A percentile compares a stretch with the other conserved stretches of the same genome.
These are phyloP conservation scores for Pungitius pungitius DNA, from an alignment of 2,113 vertebrate species.

Conservation along the genomic window DNA sequence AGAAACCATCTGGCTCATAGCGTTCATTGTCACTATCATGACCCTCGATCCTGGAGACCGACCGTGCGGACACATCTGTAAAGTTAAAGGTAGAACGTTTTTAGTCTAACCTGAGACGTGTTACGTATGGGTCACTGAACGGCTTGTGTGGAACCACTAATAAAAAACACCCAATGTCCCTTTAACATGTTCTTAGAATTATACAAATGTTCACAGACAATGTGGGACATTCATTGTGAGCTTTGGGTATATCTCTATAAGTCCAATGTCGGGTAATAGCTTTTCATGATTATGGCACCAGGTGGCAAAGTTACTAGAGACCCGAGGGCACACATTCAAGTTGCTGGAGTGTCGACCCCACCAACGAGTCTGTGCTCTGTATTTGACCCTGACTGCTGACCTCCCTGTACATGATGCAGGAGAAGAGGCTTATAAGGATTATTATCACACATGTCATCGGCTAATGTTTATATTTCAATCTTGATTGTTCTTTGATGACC, in stretches of 20 bases:
- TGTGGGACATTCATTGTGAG: background rate
- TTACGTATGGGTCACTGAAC: background rate
- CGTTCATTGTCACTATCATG: slow-evolving; percentile 19
- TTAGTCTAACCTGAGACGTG: background rate
- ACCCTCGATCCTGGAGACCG: background rate
- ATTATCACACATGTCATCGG: background rate
- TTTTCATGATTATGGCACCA: slow-evolving; percentile 1
- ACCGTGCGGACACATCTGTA: slow-evolving; percentile 49
- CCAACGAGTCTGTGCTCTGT: background rate
- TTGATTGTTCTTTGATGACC: background rate
- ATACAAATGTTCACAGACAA: background rate
- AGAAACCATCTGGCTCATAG: slow-evolving; percentile 1
- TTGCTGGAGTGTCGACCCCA: background rate
- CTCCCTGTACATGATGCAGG: background rate
- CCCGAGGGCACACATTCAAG: background rate
- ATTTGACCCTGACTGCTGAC: slow-evolving; percentile 24
- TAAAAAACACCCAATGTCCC: slow-evolving; percentile 30
- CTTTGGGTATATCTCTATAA: background rate
- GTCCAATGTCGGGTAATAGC: background rate
- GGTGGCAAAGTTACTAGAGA: slow-evolving; percentile 33
- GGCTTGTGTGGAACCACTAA: slow-evolving; percentile 15
- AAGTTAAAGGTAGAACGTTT: slow-evolving; percentile 25
- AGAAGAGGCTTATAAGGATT: background rate
- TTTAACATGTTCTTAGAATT: slow-evolving; percentile 10
- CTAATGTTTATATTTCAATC: background rate